Conservation (phyloP, 2,113 vertebrate genomes). For the Microtus montanus region DNA sequence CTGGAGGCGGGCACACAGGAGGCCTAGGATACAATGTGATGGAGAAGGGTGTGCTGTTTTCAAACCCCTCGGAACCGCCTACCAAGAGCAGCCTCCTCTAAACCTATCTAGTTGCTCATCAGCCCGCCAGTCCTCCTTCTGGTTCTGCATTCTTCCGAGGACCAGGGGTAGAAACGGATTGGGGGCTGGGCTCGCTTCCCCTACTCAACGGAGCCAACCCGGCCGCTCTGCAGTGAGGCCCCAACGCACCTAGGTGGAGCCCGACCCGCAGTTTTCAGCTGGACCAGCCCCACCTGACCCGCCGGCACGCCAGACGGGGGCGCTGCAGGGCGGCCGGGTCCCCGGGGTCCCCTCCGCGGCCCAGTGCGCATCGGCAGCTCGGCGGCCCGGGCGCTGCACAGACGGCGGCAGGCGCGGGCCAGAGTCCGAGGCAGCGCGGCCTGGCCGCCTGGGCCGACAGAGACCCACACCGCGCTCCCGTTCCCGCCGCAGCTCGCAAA, state of each 20-base stretch:
- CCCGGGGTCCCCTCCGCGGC: constrained; percentile 75
- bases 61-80: not conserved
- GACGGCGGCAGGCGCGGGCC: not conserved
- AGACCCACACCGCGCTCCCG: not conserved
- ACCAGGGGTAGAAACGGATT: not conserved
- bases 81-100: not conserved
- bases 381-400: constrained; percentile 37
- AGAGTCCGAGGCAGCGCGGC: constrained; percentile 21
- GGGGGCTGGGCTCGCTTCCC: not conserved
- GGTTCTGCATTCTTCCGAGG: not conserved
- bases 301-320: constrained; percentile 74
- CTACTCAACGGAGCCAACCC: not conserved
- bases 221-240: constrained; percentile 72
- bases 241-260: constrained; percentile 77
- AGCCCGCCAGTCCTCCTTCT: not conserved
- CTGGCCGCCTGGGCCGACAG: constrained; percentile 10
- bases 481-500: constrained; percentile 53
- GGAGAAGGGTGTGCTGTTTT: not conserved
- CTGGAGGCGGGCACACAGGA: not conserved
- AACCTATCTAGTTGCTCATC: not conserved
- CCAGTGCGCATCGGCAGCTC: constrained; percentile 78
- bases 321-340: constrained; percentile 74
- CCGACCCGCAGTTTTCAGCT: constrained; percentile 71
- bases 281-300: constrained; percentile 76
- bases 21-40: not conserved